Evolutionary conservation across 2,113 vertebrate species (phyloP), one percentile per base, ranked within the genome.

Genomic region (Ceratotherium simum): DNA sequence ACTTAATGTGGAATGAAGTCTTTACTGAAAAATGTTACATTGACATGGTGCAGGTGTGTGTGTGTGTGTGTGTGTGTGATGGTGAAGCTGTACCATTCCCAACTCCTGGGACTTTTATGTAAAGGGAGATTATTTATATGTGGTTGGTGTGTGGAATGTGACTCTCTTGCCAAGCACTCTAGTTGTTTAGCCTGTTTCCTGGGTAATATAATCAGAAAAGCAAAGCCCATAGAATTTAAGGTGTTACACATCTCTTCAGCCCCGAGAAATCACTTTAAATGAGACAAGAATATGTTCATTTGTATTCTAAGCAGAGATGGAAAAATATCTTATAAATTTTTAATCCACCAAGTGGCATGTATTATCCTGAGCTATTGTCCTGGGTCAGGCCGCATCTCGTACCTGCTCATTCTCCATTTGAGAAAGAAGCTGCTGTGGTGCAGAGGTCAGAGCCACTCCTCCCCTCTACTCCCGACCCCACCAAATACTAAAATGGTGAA

Each of bases 261-360:
- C 95, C 73, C 9, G 75, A 98, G 97, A 98, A 98, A 96, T 97
- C 84, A 91, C 48, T 94, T 73, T 65, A 96, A 97, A 65, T 91
- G 78, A 93, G 65, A 93, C 92, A 97, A 39, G 51, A 88, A 88
- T 97, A 18, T 78, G 4, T 97, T 97, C 90, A 98, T 98, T 98
- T 98, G 80, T 98, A 98, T 98, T 98, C 96, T 65, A 95, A 76
- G 94, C 54, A 89, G 97, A 98, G 96, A 72, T 93, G 83, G 91
- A 98, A 98, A 21, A 85, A 39, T 31, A 82, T 95, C 64, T 88
- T 95, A 65, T 97, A 95, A 97, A 98, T 98, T 97, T 97, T 97
- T 98, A 97, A 98, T 98, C 97, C 56, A 75, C 46, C 73, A 75
- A 92, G 65, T 84, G 84, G 46, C 13, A 54, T 92, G 18, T 93